A percentile compares a stretch with the other conserved stretches of the same genome.
Evolutionary conservation across 2,113 vertebrate genomes (phyloP).

Genomic region (Anas platyrhynchos): DNA sequence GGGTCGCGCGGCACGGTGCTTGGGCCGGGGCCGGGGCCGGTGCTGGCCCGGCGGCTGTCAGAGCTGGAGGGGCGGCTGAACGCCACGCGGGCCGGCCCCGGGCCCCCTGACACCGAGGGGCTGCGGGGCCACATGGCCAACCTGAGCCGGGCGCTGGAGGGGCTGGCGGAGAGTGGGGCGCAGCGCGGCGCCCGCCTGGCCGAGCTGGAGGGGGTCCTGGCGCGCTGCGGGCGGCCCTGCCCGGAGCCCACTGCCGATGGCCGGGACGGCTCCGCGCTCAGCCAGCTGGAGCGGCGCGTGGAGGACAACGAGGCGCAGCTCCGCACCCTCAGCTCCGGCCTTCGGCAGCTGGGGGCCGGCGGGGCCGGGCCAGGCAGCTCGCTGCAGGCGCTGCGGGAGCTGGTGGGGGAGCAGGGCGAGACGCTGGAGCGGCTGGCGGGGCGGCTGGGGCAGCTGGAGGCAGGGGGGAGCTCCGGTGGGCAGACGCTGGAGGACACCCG

Average conservation of each 20-base stretch:
- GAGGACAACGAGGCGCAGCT: neutral
- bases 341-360: neutral
- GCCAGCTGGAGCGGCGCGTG: neutral
- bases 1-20: neutral
- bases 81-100: no score
- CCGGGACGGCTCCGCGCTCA: no score
- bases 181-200: no score
- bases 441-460: neutral
- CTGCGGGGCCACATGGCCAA: conserved; percentile 56
- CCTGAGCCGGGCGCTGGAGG: conserved; percentile 79
- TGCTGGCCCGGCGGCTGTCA: conserved; percentile 78
- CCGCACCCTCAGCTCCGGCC: neutral
- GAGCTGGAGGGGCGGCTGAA: conserved; percentile 84
- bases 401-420: conserved; percentile 69
- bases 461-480: conserved; percentile 42
- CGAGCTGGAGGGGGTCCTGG: no score
- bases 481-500: conserved; percentile 37
- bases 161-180: neutral
- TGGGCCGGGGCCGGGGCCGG: conserved; percentile 31
- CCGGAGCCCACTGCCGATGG: no score
- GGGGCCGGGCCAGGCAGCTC: neutral
- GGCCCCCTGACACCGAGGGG: no score
- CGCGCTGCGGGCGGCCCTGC: no score
- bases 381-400: conserved; percentile 50
- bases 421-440: conserved; percentile 39